A percentile compares a stretch with the other conserved stretches of the same genome.
phyloP scores from a whole-genome alignment of 2,888 invertebrate species.

The Dicycla oo region DNA sequence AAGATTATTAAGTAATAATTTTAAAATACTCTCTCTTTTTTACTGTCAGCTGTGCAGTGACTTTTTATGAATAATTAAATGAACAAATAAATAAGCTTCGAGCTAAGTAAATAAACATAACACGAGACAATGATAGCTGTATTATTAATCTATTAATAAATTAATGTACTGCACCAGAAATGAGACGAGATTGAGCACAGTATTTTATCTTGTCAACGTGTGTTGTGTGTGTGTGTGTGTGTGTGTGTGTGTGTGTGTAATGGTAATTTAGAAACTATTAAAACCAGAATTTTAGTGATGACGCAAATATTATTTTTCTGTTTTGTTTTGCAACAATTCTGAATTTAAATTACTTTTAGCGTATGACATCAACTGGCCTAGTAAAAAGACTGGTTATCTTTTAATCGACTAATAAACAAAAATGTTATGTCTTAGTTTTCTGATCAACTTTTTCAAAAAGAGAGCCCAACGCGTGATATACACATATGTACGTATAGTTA shows the following conservation, averaged over 20 bases:
- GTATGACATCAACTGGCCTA: neutral
- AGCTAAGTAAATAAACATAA: neutral
- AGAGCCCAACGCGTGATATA: too few species aligned
- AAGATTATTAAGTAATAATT: neutral
- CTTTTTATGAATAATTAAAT: neutral
- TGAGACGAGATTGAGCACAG: too few species aligned
- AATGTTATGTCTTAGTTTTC: neutral
- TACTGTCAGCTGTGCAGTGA: neutral
- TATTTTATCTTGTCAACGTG: neutral
- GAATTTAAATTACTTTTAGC: slow-evolving; percentile 20
- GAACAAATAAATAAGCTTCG: neutral
- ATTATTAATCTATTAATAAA: neutral
- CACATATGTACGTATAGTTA: too few species aligned
- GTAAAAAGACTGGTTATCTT: slow-evolving; percentile 14
- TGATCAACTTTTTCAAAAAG: neutral
- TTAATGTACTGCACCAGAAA: neutral
- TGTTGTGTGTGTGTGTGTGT: neutral
- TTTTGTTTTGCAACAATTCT: slow-evolving; percentile 16
- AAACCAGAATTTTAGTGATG: slow-evolving; percentile 23
- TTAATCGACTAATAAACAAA: neutral
- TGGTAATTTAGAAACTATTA: neutral
- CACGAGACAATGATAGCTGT: neutral
- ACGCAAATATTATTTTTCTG: slow-evolving; percentile 25
- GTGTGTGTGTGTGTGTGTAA: neutral
- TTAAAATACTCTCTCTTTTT: neutral